Base-by-base conservation (phyloP, 1,140 invertebrate species). In the Stegodyphus mimosarum region DNA sequence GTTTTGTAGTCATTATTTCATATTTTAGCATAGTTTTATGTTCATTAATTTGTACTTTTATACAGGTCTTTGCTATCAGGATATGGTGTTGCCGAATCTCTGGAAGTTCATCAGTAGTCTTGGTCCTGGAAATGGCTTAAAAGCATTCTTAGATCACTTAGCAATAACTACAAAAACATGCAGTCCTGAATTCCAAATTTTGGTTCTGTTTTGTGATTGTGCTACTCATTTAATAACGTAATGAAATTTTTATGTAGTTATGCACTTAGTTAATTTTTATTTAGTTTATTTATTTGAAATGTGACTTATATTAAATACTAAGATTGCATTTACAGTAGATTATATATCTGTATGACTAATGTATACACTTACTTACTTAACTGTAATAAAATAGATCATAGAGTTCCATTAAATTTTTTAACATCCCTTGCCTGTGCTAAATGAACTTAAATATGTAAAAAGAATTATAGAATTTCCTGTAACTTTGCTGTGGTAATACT, bases 181-280 rank as follows among this genome's bases (percentile, higher is more conserved):
- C 18, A 93, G 94, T 79, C 95, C 96, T 0, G 96, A 98, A 91
- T 95, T 96, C 89, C 94, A 96, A 89, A 95, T 99, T 91, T 91
- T 99, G 5, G 96, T 97, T 89, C 90, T 99, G 2, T 99, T 99
- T 90, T 95, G 95, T 88, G 97, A 99, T 90, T 96, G 96, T 89
- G 97, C 98, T 93, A 96, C 95, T n/a, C 97, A 99, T 92, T 96
- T 99, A 89, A 96, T 99, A 64, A 98, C 96, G 96, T 98, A 92
- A 94, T 95, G 94, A 88, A 55, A 49, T 53, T n/a, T 51, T 51
- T 60, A 60, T 60, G 1, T 60, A 60, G 55, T 9, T 60, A 60
- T 1, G 15, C 1, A 60, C 9, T 60, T 10, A 5, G 5, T 55
- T 13, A 7, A 55, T n/a, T n/a, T n/a, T n/a, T n/a, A n/a, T n/a